Evolutionary conservation across 1,140 invertebrate genomes (phyloP), one percentile per base, ranked within the genome.

Genomic region (Linepithema humile): DNA sequence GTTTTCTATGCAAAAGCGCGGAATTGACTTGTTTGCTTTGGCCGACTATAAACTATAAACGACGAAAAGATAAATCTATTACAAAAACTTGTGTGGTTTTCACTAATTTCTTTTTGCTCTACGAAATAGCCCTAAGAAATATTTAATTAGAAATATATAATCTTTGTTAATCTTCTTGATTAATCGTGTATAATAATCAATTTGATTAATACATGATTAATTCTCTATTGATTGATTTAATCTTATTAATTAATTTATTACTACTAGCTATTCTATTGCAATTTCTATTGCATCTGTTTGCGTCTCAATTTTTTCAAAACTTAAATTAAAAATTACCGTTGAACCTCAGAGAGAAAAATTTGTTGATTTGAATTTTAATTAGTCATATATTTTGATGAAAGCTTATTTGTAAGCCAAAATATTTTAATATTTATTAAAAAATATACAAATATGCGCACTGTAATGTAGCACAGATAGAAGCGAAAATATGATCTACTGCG

Each of bases 1-100:
- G 60, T 77, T 77, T 77, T 65, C 74, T 48, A 67, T 77, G 72
- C 72, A 62, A 75, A 75, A 75, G 32, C 55, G 29, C 10, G 29
- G 38, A 64, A 77, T 77, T 77, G 40, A 32, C 60, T 77, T 40
- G 59, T 65, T 65, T 26, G 53, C 10, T 45, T 59, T 53, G 38
- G 26, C 23, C 10, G 15, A 38, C 29, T 23, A 38, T 26, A 50
- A 35, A 65, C 73, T 48, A 65, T 40, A 20, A 67, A 50, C 9
- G 74, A 65, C 29, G 26, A 53, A 53, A 17, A 50, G 32, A 38
- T 20, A 26, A 15, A 45, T 15, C 10, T 10, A 9, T 67, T 50
- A 32, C 32, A n/a, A 77, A 65, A 70, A 53, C 32, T 35, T 43
- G 20, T 5, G 43, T 20, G 6, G 23, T 32, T 12, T 0, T 10